Evolutionary conservation across 2,797 vertebrate species (phyloP), one percentile per base, ranked within the genome.

Genomic region (Lemur catta): DNA sequence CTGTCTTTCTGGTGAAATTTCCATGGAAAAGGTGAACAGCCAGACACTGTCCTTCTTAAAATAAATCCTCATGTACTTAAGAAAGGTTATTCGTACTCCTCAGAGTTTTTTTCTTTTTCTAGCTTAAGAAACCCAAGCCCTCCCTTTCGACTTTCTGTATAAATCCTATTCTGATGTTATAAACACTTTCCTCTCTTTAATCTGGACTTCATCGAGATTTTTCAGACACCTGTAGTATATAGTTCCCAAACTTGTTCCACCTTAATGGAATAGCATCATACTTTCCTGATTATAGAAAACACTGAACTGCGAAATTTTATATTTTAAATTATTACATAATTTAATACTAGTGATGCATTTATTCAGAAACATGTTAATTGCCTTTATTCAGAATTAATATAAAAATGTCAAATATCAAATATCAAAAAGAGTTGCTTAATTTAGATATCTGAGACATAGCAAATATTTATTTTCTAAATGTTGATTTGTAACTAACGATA

Each of bases 31-130:
- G 38, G 55, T n/a, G 41, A 80, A 35, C 2, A 72, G 59, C 38
- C 67, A 85, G 52, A 91, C 26, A 35, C 18, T 71, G 20, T 57
- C 84, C 5, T 75, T 67, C 84, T 89, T 75, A 69, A 75, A 85
- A 86, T 82, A 89, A 91, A 93, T 91, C 50, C 52, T 94, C 67
- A 13, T 76, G 43, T 78, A 74, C 63, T 94, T 94, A 33, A 90
- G 20, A 33, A 74, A 85, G 50, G 22, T 69, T 89, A 85, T 41
- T 46, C 63, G 4, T 48, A 57, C 33, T 80, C 57, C 48, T 90
- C 50, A 75, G 43, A 61, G 35, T 57, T 89, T 90, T 48, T 46
- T 63, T 71, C 57, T 46, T 75, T 79, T 79, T 84, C 15, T 2
- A 38, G 55, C 10, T 38, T 96, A 89, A 63, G 63, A 94, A 94